A percentile compares a stretch with the other conserved stretches of the same genome.
These are phyloP conservation scores for Craseonycteris thonglongyai DNA, from an alignment of 2,113 vertebrate species.

Conservation along the genomic window DNA sequence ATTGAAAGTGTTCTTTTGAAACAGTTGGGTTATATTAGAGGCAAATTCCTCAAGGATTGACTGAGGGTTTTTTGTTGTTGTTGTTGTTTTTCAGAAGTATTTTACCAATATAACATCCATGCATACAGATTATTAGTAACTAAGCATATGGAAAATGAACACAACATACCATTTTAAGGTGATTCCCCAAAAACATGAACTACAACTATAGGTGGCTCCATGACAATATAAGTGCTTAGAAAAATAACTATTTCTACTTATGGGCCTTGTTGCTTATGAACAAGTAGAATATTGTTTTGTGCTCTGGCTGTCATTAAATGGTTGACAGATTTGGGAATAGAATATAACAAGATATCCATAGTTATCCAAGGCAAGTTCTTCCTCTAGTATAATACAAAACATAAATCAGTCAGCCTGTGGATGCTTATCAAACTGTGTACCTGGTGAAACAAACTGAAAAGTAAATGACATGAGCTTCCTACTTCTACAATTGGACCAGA, in stretches of 20 bases:
- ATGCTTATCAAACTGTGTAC: slow-evolving; percentile 51
- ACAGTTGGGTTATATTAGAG: neutral
- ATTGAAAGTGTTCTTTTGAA: neutral
- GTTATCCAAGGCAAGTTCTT: slow-evolving; percentile 66
- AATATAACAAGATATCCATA: slow-evolving; percentile 81
- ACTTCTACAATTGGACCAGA: slow-evolving; percentile 36
- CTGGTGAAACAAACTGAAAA: slow-evolving; percentile 58
- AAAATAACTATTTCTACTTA: slow-evolving; percentile 71
- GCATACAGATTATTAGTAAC: slow-evolving; percentile 29
- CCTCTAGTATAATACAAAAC: slow-evolving; percentile 35
- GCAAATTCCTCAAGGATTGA: neutral
- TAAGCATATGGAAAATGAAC: slow-evolving; percentile 26
- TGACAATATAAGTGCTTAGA: slow-evolving; percentile 54
- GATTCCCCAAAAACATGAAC: slow-evolving; percentile 32
- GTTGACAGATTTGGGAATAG: slow-evolving; percentile 82
- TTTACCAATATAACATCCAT: neutral
- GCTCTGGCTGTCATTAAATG: slow-evolving; percentile 75
- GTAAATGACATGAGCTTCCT: neutral
- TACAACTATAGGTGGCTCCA: slow-evolving; percentile 22
- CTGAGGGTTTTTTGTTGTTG: neutral
- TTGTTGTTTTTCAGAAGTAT: neutral
- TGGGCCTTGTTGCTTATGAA: slow-evolving; percentile 73
- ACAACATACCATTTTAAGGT: slow-evolving; percentile 25
- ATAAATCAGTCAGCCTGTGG: slow-evolving; percentile 31
- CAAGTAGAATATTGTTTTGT: slow-evolving; percentile 72